Conservation (phyloP, 2,113 vertebrate genomes). For the Lepus americanus region DNA sequence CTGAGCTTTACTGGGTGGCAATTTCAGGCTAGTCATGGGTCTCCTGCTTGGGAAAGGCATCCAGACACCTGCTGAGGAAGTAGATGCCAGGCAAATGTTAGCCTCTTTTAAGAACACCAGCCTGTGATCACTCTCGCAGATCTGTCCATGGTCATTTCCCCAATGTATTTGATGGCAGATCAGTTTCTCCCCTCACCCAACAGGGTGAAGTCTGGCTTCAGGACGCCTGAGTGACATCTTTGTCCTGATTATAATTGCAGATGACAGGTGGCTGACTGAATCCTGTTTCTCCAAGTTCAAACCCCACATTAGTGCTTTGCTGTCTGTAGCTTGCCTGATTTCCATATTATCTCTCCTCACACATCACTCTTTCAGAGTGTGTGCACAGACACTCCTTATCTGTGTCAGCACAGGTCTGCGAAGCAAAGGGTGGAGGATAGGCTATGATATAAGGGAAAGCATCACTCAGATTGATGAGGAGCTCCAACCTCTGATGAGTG, state of each 20-base stretch:
- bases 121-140: not conserved
- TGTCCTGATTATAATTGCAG: not conserved
- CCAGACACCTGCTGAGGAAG: not conserved
- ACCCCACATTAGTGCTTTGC: not conserved
- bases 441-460: not conserved
- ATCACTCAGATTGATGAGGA: not conserved
- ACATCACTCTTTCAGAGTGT: not conserved
- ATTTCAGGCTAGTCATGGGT: not conserved
- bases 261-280: not conserved
- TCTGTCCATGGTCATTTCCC: not conserved
- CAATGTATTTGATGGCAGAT: not conserved
- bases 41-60: not conserved
- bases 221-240: not conserved
- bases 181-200: not conserved
- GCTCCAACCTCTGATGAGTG: not conserved
- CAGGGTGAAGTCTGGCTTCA: not conserved
- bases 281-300: not conserved
- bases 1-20: not conserved
- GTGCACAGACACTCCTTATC: not conserved
- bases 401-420: not conserved
- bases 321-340: not conserved
- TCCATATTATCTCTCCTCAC: not conserved
- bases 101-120: not conserved
- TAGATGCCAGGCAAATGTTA: not conserved
- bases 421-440: not conserved